phyloP scores from a whole-genome alignment of 2,113 vertebrate species.

The Gymnorhina tibicen region DNA sequence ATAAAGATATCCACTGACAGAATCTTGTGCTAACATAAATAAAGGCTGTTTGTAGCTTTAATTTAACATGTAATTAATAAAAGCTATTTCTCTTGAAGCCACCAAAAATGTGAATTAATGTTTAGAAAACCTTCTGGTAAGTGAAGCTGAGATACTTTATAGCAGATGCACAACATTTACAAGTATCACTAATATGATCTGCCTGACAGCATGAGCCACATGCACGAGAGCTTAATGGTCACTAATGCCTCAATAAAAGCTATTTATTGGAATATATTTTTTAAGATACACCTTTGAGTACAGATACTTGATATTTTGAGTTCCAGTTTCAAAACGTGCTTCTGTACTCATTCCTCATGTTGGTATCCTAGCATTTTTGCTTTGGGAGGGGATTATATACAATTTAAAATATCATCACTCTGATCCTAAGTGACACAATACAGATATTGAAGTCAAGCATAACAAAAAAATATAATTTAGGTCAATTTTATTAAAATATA shows the following conservation, averaged over 20 bases:
- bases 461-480: background rate
- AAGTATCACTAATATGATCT: background rate
- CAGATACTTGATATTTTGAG: background rate
- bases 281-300: background rate
- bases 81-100: background rate
- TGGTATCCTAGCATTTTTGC: background rate
- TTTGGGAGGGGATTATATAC: background rate
- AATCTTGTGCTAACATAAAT: background rate
- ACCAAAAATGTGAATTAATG: background rate
- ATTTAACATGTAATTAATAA: conserved; percentile 13
- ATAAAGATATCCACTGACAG: background rate
- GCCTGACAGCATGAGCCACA: conserved; percentile 6
- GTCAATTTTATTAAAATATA: background rate
- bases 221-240: background rate
- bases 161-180: conserved; percentile 5
- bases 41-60: background rate
- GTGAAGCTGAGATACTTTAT: background rate
- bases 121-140: conserved; percentile 37
- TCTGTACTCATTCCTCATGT: background rate
- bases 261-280: background rate
- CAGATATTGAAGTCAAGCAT: background rate
- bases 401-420: background rate
- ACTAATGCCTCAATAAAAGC: background rate
- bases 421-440: background rate
- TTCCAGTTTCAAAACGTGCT: background rate